Evolutionary conservation across 2,888 invertebrate species (phyloP), one percentile per base, ranked within the genome.

Genomic region (Temnothorax ravouxi): DNA sequence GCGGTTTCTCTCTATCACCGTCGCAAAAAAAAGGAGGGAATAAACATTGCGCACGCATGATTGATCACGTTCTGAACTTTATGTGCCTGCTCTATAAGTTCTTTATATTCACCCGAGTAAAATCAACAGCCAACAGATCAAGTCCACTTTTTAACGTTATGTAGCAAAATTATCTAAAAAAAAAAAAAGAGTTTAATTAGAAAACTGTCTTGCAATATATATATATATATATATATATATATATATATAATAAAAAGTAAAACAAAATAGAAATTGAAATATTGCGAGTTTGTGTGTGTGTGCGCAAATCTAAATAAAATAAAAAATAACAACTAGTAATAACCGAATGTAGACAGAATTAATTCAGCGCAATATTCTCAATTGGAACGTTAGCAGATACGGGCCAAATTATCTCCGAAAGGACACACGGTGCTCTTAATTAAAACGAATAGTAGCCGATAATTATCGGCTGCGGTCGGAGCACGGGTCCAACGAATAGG

Each of bases 401-500:
- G 3, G 11, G 9, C 21, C 13, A 86, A 87, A 86, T 85, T 62
- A 54, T 69, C 38, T 15, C 38, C 67, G 64, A 85, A 83, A 82
- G 83, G 34, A 59, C 87, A 64, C 84, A 80, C 84, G 75, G 80
- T 84, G 83, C 86, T 79, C 89, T 88, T 86, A 88, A 91, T 91
- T 90, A 88, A 88, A 87, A 86, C 85, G 80, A 86, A 84, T 86
- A 88, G 87, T 88, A 88, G 88, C 87, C 76, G 88, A 89, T 90
- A 91, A 91, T 91, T 91, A 91, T 90, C 88, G 85, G 75, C 79
- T 75, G 69, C 50, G 69, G 79, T 38, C 75, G 85, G 59, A 61
- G 59, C 72, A 66, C 72, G 72, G 64, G 56, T 87, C 89, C 88
- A 88, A 90, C 89, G 90, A 90, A 92, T 92, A 89, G 89, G 87